Evolutionary conservation across 2,797 vertebrate species (phyloP).

Genomic region (Tinamus major): DNA sequence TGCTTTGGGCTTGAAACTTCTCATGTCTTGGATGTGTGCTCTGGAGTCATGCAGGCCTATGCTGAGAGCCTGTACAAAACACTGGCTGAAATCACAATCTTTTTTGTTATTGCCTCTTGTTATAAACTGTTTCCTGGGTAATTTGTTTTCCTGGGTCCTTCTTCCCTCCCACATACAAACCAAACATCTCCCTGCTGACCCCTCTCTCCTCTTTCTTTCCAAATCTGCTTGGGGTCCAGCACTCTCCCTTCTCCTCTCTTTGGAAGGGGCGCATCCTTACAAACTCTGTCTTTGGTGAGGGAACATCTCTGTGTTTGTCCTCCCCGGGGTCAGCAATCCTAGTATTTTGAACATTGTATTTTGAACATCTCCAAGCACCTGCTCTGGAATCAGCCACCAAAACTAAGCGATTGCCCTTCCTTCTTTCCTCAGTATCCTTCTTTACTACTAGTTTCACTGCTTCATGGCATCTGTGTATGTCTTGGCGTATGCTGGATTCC

Average conservation of each 20-base stretch:
- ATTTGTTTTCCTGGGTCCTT: neutral
- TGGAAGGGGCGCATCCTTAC: neutral
- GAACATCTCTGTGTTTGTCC: neutral
- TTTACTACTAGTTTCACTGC: neutral
- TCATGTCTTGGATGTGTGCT: neutral
- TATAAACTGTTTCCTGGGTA: neutral
- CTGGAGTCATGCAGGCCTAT: neutral
- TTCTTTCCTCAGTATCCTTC: neutral
- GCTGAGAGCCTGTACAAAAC: neutral
- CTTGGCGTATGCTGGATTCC: neutral
- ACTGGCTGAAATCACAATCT: neutral
- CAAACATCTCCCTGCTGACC: neutral
- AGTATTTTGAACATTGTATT: neutral
- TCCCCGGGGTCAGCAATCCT: neutral
- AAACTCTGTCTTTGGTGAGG: neutral
- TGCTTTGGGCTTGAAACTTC: neutral
- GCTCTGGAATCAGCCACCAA: neutral
- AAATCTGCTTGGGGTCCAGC: neutral
- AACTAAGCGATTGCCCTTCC: neutral
- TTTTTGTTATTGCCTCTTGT: neutral
- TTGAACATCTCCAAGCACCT: neutral
- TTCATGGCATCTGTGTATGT: neutral
- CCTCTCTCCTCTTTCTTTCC: neutral
- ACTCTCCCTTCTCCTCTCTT: accelerated
- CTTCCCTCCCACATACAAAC: neutral